Evolutionary conservation across 2,888 invertebrate genomes (phyloP), one percentile per base, ranked within the genome.

Genomic region (Dioctria rufipes): DNA sequence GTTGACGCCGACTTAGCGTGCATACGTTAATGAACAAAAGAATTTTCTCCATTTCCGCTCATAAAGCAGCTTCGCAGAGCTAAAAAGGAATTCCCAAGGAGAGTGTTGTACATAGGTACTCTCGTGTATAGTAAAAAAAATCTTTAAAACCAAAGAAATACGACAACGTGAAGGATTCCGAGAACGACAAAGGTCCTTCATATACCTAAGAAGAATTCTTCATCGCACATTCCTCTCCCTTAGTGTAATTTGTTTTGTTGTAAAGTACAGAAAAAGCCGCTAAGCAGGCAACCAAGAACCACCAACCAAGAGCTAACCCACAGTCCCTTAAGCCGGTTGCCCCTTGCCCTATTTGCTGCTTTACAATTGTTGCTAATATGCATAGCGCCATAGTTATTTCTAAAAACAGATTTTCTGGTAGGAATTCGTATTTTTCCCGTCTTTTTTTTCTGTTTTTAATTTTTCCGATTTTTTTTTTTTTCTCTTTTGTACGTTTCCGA

Each of bases 31-130:
- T 54, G 71, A 13, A 71, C 58, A 71, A 71, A 71, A 71, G 71
- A 71, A 71, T 71, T 71, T 54, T 54, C 42, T 54, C 54, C 71
- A 25, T 71, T 71, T 71, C 71, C 71, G 71, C 51, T 54, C 71
- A 25, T 37, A 25, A 60, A 60, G 60, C 13, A 25, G 25, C 0
- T 13, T 5, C 5, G 60, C 13, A n/a, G 60, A 13, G 60, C 13
- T 25, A 13, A 6, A 11, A 51, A 46, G 46, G 8, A 46, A 46
- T 46, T 46, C 46, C 46, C 46, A 46, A 46, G 46, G 46, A 46
- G 51, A 11, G n/a, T n/a, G n/a, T 51, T 51, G 8, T 11, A n/a
- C 9, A 51, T 11, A 51, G n/a, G 51, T 8, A 51, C 8, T 11
- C 8, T 51, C 51, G 51, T 51, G n/a, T n/a, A 25, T n/a, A 60